These are phyloP conservation scores for Pseudochromis fuscus DNA, from an alignment of 2,797 vertebrate genomes.

Conservation along the genomic window DNA sequence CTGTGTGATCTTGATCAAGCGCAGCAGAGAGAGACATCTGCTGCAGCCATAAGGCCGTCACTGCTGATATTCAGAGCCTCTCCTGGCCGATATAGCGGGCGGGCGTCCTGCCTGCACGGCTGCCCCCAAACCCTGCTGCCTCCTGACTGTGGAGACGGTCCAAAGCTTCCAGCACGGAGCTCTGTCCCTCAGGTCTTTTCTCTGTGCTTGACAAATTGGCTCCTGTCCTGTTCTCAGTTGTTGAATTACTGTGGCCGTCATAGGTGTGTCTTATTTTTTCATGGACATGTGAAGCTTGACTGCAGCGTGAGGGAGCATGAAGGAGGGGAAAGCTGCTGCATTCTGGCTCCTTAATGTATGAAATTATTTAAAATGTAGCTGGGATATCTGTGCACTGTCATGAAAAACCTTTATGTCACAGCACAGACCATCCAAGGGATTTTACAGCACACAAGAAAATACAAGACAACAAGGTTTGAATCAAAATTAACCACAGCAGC, in stretches of 20 bases:
- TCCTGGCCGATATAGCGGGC: conserved; percentile 33
- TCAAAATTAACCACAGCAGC: too few relatives aligned
- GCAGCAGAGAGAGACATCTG: conserved; percentile 66
- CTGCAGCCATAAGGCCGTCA: conserved; percentile 64
- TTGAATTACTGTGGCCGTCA: background rate
- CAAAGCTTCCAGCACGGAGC: conserved; percentile 13
- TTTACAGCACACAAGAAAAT: too few relatives aligned
- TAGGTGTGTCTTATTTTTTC: background rate
- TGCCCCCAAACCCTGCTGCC: conserved; percentile 17
- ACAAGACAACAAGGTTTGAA: too few relatives aligned
- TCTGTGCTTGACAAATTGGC: conserved; percentile 22
- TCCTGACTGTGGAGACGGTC: conserved; percentile 19
- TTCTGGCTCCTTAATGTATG: too few relatives aligned
- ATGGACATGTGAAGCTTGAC: too few relatives aligned
- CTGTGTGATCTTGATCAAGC: conserved; percentile 53
- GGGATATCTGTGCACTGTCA: too few relatives aligned
- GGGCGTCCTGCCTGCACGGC: conserved; percentile 32
- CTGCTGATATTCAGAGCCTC: conserved; percentile 51
- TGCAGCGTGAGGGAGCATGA: too few relatives aligned
- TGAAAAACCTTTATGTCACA: too few relatives aligned
- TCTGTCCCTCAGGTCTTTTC: conserved; percentile 23
- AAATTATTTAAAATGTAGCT: too few relatives aligned
- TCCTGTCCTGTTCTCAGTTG: background rate
- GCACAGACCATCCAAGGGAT: too few relatives aligned
- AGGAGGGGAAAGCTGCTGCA: too few relatives aligned